Base-by-base conservation (phyloP, 1,140 invertebrate genomes). In the Aphelinus certus region DNA sequence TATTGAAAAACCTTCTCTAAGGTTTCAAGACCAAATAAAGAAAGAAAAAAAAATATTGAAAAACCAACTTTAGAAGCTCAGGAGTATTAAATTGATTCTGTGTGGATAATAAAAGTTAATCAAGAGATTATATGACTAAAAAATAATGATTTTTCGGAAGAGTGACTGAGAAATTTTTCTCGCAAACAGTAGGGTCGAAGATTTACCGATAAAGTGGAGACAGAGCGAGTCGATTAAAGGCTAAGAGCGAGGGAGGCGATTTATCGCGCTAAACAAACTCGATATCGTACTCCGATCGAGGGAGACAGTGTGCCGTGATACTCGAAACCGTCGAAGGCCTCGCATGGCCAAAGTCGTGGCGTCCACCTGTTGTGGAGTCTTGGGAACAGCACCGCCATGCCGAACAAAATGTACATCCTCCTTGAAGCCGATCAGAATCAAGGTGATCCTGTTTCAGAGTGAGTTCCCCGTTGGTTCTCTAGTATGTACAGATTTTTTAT, bases 301-400 rank as follows among this genome's bases (percentile, higher is more conserved):
- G 26, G 26, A 26, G 26, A 26, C 26, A 26, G 26, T 26, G 26
- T 26, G 26, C 26, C 26, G 46, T 79, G 82, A 81, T 82, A 85
- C 81, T 83, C 79, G 78, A 84, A 82, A 79, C 81, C 77, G 64
- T 79, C 76, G 81, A 71, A 70, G 80, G 79, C 80, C 81, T 80
- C 76, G 26, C 70, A 69, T 7, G 69, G 5, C 48, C 47, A 49
- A 48, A 58, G 4, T 56, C 58, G 53, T 49, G 69, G 51, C 71
- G 66, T 75, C 79, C 79, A 83, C 79, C 82, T 83, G 82, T 82
- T 78, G 69, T 45, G 60, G 1, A 5, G 48, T 9, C 3, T 53
- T 10, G 45, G 43, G 7, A 53, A 67, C 47, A 7, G 9, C 53
- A 47, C 9, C 43, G 49, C 66, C 45, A 73, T 64, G 72, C 53